Evolutionary conservation across 2,888 invertebrate species (phyloP), one percentile per base, ranked within the genome.

Genomic region (Lasioglossum zephyrum): DNA sequence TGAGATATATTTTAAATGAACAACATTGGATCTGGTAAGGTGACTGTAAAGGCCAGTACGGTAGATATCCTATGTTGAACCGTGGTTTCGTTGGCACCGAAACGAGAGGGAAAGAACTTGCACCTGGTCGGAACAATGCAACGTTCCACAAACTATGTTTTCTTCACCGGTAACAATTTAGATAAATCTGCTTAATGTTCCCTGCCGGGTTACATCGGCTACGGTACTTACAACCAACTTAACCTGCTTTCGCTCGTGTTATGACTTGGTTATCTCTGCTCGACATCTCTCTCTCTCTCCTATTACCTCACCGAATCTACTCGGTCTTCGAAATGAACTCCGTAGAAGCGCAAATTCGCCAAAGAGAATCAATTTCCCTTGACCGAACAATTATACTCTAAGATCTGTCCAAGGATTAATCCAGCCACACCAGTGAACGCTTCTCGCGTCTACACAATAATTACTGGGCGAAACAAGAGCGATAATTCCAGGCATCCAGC

Each of bases 121-220:
- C n/a, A 11, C n/a, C 57, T 11, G 4, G 11, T 57, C 57, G 57
- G n/a, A n/a, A 57, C n/a, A 57, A n/a, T 57, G 11, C n/a, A n/a
- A 57, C n/a, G 57, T n/a, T n/a, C n/a, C 4, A 11, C 57, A n/a
- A n/a, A n/a, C n/a, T n/a, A n/a, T 11, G 57, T n/a, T 57, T 57
- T 4, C 57, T 57, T 57, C 57, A n/a, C 4, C 9, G 57, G 11
- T n/a, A 57, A 57, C 57, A 57, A 57, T 57, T 57, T n/a, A 57
- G 57, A 57, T 57, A 57, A 57, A 57, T 57, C 57, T 57, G 57
- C 57, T 57, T 57, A 57, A 57, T 57, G 57, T 57, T 57, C n/a
- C 11, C 57, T 57, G n/a, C 57, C 57, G 57, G 57, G 57, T 57
- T 57, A 57, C 57, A 57, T n/a, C n/a, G n/a, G n/a, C 57, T 57